These are phyloP conservation scores for Incurvaria masculella DNA, from an alignment of 2,888 invertebrate species.

Conservation along the genomic window DNA sequence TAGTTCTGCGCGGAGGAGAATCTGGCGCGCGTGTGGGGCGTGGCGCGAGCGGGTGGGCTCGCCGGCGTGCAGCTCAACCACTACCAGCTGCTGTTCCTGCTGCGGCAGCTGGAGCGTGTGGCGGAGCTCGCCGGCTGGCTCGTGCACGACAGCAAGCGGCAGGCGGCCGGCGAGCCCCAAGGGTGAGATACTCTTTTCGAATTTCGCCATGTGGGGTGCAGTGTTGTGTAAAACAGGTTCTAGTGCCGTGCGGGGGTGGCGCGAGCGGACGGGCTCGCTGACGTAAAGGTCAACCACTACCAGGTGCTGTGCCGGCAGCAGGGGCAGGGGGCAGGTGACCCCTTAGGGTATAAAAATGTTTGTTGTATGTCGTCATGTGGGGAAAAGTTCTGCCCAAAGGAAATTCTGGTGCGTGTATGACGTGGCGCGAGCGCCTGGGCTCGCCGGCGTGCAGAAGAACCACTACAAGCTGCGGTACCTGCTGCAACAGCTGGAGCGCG, in stretches of 20 bases:
- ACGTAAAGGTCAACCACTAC: constrained; percentile 90
- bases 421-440: constrained; percentile 76
- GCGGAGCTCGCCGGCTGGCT: constrained; percentile 78
- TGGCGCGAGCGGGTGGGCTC: constrained; percentile 79
- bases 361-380: no score
- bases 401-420: constrained; percentile 74
- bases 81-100: constrained; percentile 86
- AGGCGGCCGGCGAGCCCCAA: constrained; percentile 41
- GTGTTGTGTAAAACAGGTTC: no score
- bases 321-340: no score
- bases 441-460: constrained; percentile 87
- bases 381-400: no score
- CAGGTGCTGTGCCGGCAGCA: constrained; percentile 91
- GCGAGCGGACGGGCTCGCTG: constrained; percentile 79
- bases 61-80: constrained; percentile 91
- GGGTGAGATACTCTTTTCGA: background rate
- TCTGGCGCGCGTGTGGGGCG: constrained; percentile 70
- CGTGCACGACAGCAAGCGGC: constrained; percentile 71
- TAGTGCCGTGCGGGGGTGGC: constrained; percentile 78
- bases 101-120: constrained; percentile 78
- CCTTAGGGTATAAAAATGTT: no score
- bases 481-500: constrained; percentile 75
- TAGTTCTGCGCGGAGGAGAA: constrained; percentile 42
- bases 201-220: no score
- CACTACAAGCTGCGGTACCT: constrained; percentile 92